Evolutionary conservation across 1,140 invertebrate genomes (phyloP).

Genomic region (Listronotus bonariensis): DNA sequence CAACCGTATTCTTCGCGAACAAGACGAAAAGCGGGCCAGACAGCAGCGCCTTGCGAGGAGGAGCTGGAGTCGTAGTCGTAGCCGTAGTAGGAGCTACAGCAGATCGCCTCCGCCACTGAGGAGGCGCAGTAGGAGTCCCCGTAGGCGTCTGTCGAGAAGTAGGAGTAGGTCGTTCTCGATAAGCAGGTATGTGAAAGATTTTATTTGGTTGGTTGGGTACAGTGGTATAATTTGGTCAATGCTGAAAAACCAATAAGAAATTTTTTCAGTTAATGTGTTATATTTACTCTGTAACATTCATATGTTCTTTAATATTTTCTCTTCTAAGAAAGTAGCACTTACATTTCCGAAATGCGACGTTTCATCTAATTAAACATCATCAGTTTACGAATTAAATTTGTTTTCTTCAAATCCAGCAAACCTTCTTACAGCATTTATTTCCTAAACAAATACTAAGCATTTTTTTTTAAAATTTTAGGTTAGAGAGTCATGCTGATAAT

Average conservation of each 20-base stretch:
- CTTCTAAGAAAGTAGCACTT: too few species aligned
- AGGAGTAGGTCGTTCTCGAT: slow-evolving; percentile 56
- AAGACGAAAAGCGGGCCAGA: slow-evolving; percentile 73
- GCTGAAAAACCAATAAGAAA: slow-evolving; percentile 1
- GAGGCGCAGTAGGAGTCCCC: slow-evolving; percentile 43
- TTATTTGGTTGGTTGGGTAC: not conserved
- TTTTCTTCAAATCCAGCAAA: too few species aligned
- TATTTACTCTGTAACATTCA: too few species aligned
- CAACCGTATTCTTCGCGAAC: slow-evolving; percentile 81
- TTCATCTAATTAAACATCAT: too few species aligned
- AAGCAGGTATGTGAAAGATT: slow-evolving; percentile 57
- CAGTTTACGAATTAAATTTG: too few species aligned
- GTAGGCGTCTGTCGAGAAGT: slow-evolving; percentile 53
- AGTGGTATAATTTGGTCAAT: not conserved
- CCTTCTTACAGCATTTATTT: too few species aligned
- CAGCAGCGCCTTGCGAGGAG: slow-evolving; percentile 61
- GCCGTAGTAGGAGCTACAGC: slow-evolving; percentile 57
- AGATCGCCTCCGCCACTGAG: slow-evolving; percentile 56
- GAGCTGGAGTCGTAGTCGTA: slow-evolving; percentile 58
- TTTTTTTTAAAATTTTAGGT: too few species aligned
- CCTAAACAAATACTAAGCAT: too few species aligned
- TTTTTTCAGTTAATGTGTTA: not conserved
- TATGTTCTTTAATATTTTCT: too few species aligned
- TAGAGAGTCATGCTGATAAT: too few species aligned
- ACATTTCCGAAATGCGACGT: too few species aligned